Conservation (phyloP, 2,888 invertebrate genomes). For the Agelastica alni region DNA sequence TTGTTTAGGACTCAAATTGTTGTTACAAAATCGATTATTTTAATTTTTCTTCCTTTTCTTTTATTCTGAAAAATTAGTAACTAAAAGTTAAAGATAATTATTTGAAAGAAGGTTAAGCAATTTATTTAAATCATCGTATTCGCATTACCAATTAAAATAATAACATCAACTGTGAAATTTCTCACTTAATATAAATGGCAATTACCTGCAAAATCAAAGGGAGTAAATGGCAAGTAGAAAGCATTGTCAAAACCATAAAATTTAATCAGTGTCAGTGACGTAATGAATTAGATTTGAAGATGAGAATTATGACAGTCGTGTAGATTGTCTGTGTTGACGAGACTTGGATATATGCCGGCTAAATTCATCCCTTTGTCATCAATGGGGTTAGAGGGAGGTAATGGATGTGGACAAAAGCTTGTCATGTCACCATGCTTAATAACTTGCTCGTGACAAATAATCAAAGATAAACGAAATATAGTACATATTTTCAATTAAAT, state of each 20-base stretch:
- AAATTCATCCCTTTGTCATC: background rate
- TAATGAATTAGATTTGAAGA: slow-evolving; percentile 16
- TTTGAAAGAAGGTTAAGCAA: no score
- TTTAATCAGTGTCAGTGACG: slow-evolving; percentile 16
- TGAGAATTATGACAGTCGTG: slow-evolving; percentile 14
- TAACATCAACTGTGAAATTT: no score
- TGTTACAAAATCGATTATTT: no score
- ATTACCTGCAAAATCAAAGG: background rate
- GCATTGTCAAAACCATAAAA: slow-evolving; percentile 19
- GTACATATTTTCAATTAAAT: no score
- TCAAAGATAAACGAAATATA: no score
- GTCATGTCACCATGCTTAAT: slow-evolving; percentile 7
- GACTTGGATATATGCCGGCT: slow-evolving; percentile 4
- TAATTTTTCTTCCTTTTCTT: no score
- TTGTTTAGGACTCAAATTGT: no score
- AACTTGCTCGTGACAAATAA: background rate
- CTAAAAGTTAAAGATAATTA: no score
- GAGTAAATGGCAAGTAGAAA: slow-evolving; percentile 4
- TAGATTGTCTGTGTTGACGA: slow-evolving; percentile 13
- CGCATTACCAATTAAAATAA: no score
- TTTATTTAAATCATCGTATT: no score
- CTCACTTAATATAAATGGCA: background rate
- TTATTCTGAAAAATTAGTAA: no score
- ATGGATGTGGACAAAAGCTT: slow-evolving; percentile 3
- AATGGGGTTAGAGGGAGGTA: slow-evolving; percentile 12